A percentile compares a stretch with the other conserved stretches of the same genome.
These are phyloP conservation scores for Myrmecobius fasciatus DNA, from an alignment of 2,113 vertebrate genomes.

Conservation along the genomic window DNA sequence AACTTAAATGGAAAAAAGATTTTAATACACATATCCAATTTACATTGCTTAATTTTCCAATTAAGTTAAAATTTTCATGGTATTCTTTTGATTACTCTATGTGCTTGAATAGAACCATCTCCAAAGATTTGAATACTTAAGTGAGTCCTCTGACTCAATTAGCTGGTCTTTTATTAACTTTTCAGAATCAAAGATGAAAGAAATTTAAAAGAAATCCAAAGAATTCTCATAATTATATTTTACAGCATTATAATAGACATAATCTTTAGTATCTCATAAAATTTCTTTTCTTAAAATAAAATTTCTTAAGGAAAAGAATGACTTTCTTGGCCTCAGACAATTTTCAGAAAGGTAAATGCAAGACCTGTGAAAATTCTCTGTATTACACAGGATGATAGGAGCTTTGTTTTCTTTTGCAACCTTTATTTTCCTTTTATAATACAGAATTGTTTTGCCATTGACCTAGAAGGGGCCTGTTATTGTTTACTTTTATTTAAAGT, in stretches of 20 bases:
- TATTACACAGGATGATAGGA: background rate
- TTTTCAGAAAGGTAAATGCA: conserved; percentile 27
- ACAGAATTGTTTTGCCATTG: background rate
- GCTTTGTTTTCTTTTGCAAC: background rate
- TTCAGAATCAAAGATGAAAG: conserved; percentile 38
- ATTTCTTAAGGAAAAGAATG: conserved; percentile 9
- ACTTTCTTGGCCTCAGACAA: background rate
- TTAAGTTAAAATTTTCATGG: background rate
- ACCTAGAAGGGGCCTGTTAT: background rate
- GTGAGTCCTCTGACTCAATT: conserved; percentile 32
- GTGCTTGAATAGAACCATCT: background rate
- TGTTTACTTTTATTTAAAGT: background rate
- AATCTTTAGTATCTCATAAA: conserved; percentile 25
- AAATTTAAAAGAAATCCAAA: background rate
- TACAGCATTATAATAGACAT: conserved; percentile 5
- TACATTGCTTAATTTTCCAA: background rate
- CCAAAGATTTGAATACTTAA: conserved; percentile 47
- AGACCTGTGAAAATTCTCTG: background rate
- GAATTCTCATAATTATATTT: conserved; percentile 23
- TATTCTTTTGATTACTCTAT: background rate
- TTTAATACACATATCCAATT: background rate
- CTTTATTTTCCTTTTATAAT: background rate
- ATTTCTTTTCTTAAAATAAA: background rate
- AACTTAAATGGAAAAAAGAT: conserved; percentile 27
- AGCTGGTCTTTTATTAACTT: conserved; percentile 22